Percentiles rank a stretch among this genome's conserved stretches.
Evolutionary conservation across 2,888 invertebrate genomes (phyloP).

Genomic region (Nemapogon koenigi): DNA sequence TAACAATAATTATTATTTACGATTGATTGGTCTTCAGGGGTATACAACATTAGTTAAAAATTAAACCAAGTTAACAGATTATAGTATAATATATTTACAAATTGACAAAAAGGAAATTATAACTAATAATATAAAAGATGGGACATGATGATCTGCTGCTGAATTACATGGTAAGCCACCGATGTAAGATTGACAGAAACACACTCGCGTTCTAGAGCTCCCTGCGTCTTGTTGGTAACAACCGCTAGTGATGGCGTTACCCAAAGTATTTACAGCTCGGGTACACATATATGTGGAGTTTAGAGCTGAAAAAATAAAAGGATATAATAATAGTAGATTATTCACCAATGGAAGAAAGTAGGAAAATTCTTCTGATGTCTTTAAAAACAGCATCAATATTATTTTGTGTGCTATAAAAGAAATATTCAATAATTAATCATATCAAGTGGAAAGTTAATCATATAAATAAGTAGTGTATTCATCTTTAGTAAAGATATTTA

Average conservation of each 20-base stretch:
- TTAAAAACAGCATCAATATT: too few species aligned
- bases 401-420: too few species aligned
- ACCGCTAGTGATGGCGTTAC: conserved; percentile 56
- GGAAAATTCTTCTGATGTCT: neutral
- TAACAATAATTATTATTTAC: too few species aligned
- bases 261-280: conserved; percentile 57
- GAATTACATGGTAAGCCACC: conserved; percentile 47
- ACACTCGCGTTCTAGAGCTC: conserved; percentile 38
- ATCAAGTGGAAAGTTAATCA: too few species aligned
- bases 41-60: too few species aligned
- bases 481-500: too few species aligned
- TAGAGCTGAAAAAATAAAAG: conserved; percentile 55
- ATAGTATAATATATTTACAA: neutral
- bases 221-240: conserved; percentile 62
- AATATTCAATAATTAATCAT: too few species aligned
- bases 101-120: neutral
- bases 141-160: too few species aligned
- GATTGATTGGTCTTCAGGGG: too few species aligned
- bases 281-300: conserved; percentile 76
- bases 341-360: neutral
- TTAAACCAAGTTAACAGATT: too few species aligned
- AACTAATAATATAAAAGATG: too few species aligned
- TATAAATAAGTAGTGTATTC: too few species aligned
- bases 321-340: neutral
- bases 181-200: conserved; percentile 42